Percentiles rank a stretch among this genome's conserved stretches.
Evolutionary conservation across 2,797 vertebrate genomes (phyloP).

Genomic region (Poeciliopsis presidionis): DNA sequence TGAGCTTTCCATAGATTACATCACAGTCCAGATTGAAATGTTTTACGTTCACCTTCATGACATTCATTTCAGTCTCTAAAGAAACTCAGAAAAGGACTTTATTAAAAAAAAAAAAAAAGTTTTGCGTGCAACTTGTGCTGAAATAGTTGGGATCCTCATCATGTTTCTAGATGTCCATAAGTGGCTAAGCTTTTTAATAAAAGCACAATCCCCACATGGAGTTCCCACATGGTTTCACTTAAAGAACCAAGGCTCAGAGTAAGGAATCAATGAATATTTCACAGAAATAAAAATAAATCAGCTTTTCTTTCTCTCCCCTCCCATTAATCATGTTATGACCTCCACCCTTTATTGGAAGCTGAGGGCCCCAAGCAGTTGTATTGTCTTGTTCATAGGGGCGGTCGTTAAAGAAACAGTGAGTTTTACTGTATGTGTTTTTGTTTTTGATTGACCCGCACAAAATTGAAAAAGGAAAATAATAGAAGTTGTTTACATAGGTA

Average conservation of each 20-base stretch:
- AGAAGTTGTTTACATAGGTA: background rate
- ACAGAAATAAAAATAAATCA: conserved; percentile 5
- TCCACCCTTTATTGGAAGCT: background rate
- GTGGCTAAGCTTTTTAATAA: background rate
- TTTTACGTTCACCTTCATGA: background rate
- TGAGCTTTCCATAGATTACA: background rate
- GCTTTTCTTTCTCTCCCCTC: background rate
- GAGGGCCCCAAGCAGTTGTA: background rate
- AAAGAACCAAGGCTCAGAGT: conserved; percentile 4
- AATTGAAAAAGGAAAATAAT: background rate
- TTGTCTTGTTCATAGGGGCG: background rate
- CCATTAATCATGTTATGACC: conserved; percentile 17
- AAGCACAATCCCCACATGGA: background rate
- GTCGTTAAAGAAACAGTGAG: background rate
- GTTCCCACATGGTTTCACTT: conserved; percentile 11
- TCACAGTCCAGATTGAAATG: background rate
- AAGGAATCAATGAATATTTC: background rate
- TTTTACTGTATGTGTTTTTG: background rate
- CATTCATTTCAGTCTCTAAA: background rate
- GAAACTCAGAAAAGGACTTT: background rate
- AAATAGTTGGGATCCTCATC: background rate
- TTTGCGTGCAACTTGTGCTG: background rate
- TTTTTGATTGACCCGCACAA: background rate
- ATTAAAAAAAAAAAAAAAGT: background rate
- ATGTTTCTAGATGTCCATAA: background rate